Base-by-base conservation (phyloP, 2,797 vertebrate species). In the Gobio occitaniae region DNA sequence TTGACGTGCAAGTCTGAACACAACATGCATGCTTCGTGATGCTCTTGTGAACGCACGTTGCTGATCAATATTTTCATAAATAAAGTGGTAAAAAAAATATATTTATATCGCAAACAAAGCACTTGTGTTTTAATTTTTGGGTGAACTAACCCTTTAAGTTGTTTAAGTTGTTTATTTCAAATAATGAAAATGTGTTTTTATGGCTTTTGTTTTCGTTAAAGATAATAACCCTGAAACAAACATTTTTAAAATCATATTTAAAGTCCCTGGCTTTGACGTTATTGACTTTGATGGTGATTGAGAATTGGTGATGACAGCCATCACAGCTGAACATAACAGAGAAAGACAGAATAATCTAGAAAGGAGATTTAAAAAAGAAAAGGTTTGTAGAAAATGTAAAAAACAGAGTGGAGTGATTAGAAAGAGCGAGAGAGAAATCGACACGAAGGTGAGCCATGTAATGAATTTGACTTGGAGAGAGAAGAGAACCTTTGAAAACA, bases 391-490 rank as follows among this genome's bases (percentile, higher is more conserved):
- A 76, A 72, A 77, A 66, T 36, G 21, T 16, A 15, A 44, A 61
- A 63, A 61, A 25, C 10, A 32, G 9, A 41, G 29, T 52, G 50
- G 68, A 54, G 69, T 19, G n/a, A 56, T 6, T 41, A 6, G 54
- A 48, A 38, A 61, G 69, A 32, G 29, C 1, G 13, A 65, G 44
- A 66, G 71, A 44, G 41, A 56, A 61, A 19, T 54, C 12, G 19
- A 61, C 52, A 47, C 13, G 44, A 82, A 80, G n/a, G 75, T n/a
- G 38, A 44, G 70, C 47, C 29, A 25, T 83, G 82, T 84, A 84
- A 87, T 87, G 82, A 85, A 84, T 83, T 72, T 83, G 80, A 71
- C 56, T 86, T 52, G 56, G 83, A 80, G 71, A 78, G 80, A 48
- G 70, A 85, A 81, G 76, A 71, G 63, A 78, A 69, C 25, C 70